Evolutionary conservation across 1,140 invertebrate genomes (phyloP).

Genomic region (Spodoptera frugiperda): DNA sequence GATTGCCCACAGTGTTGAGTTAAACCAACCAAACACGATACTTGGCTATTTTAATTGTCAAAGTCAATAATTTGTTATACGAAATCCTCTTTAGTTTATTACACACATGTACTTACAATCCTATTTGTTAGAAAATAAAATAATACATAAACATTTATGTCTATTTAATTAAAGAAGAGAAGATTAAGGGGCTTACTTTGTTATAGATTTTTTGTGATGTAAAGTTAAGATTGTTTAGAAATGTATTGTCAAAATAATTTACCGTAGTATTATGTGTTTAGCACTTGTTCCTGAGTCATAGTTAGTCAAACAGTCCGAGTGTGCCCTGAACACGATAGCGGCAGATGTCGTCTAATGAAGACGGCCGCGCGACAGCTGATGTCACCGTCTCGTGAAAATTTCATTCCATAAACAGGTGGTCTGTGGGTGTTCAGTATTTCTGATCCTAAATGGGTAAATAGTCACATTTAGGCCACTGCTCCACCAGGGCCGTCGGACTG

Average conservation of each 20-base stretch:
- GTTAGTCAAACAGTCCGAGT: slow-evolving; percentile 4
- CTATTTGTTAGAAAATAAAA: background rate
- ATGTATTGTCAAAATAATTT: background rate
- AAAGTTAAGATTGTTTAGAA: background rate
- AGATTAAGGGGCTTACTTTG: no score
- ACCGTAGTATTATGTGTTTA: background rate
- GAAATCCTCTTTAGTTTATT: slow-evolving; percentile 17
- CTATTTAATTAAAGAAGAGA: background rate
- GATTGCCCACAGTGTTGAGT: slow-evolving; percentile 35
- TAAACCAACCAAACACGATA: slow-evolving; percentile 36
- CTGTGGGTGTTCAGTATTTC: slow-evolving; percentile 69
- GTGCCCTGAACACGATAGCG: slow-evolving; percentile 21
- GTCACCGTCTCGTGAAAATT: slow-evolving; percentile 63
- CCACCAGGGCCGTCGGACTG: slow-evolving; percentile 66
- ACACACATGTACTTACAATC: background rate
- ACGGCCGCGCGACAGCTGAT: slow-evolving; percentile 48
- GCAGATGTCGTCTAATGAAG: slow-evolving; percentile 41
- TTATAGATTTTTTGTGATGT: no score
- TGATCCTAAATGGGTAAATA: slow-evolving; percentile 81
- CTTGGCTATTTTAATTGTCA: slow-evolving; percentile 27
- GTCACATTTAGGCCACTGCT: slow-evolving; percentile 78
- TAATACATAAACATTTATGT: background rate
- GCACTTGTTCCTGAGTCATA: slow-evolving; percentile 3
- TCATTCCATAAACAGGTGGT: slow-evolving; percentile 74
- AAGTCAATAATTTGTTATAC: slow-evolving; percentile 24